Evolutionary conservation across 2,113 vertebrate genomes (phyloP).

Genomic region (Nicator chloris): DNA sequence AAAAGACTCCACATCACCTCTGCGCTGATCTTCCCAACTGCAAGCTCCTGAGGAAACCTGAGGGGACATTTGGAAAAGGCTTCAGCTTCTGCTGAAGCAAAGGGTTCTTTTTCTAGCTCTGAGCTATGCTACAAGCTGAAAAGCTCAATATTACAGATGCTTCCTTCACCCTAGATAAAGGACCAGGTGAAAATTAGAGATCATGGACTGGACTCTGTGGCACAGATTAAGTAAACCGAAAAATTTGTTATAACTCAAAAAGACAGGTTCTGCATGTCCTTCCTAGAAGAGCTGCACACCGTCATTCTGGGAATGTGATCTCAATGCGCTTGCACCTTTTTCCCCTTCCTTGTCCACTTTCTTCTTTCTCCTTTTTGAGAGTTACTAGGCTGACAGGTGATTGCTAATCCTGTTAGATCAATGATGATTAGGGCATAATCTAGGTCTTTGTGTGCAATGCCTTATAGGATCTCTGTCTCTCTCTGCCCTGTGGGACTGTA

Average conservation of each 20-base stretch:
- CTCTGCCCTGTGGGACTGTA: background rate
- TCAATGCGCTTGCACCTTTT: background rate
- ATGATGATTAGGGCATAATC: background rate
- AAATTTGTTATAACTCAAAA: background rate
- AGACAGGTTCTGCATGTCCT: background rate
- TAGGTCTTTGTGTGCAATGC: background rate
- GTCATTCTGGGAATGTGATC: background rate
- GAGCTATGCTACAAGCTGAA: background rate
- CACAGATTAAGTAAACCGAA: background rate
- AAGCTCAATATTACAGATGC: background rate
- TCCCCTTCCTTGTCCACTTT: background rate
- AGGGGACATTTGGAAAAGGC: conserved; percentile 3
- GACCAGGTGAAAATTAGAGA: background rate
- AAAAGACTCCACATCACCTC: conserved; percentile 98
- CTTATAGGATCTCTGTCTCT: background rate
- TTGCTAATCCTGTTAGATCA: background rate
- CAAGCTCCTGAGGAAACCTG: conserved; percentile 96
- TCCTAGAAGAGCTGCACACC: background rate
- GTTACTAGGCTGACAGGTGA: background rate
- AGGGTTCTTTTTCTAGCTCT: background rate
- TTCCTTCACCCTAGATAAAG: background rate
- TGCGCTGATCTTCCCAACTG: conserved; percentile 92
- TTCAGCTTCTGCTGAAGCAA: background rate
- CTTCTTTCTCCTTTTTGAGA: background rate
- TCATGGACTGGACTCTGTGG: background rate